A percentile compares a stretch with the other conserved stretches of the same genome.
phyloP scores from a whole-genome alignment of 2,888 invertebrate genomes.

The Ochlodes sylvanus region DNA sequence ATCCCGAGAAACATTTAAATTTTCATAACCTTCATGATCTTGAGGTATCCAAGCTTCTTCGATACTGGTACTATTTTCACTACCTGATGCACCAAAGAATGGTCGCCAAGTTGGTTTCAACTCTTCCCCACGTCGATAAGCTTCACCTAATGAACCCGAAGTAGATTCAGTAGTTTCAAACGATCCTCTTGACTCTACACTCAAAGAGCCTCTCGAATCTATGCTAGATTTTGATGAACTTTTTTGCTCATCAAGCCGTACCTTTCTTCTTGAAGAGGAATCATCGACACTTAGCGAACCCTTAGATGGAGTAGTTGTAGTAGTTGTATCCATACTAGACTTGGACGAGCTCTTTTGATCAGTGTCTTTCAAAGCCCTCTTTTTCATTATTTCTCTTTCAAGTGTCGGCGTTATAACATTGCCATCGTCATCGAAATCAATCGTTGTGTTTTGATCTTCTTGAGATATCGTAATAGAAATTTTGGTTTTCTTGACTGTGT shows the following conservation, averaged over 20 bases:
- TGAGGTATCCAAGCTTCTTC: slow-evolving; percentile 93
- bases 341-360: slow-evolving; percentile 85
- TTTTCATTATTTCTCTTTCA: slow-evolving; percentile 74
- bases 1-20: slow-evolving; percentile 78
- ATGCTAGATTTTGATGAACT: slow-evolving; percentile 87
- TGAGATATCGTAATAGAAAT: slow-evolving; percentile 83
- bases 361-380: slow-evolving; percentile 72
- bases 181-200: slow-evolving; percentile 89
- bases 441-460: slow-evolving; percentile 82
- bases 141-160: slow-evolving; percentile 90
- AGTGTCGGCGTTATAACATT: slow-evolving; percentile 79
- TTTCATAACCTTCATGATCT: slow-evolving; percentile 88
- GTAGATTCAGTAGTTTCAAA: slow-evolving; percentile 90
- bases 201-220: slow-evolving; percentile 86
- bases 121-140: slow-evolving; percentile 88
- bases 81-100: slow-evolving; percentile 90
- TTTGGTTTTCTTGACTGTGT: slow-evolving; percentile 79
- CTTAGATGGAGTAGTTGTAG: slow-evolving; percentile 79
- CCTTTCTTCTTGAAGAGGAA: slow-evolving; percentile 75
- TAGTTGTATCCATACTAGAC: slow-evolving; percentile 84
- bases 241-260: slow-evolving; percentile 79
- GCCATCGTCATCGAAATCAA: slow-evolving; percentile 81
- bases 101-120: slow-evolving; percentile 93
- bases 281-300: slow-evolving; percentile 82
- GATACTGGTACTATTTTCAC: slow-evolving; percentile 93